Conservation (phyloP, 2,888 invertebrate species). For the Ochlodes sylvanus region DNA sequence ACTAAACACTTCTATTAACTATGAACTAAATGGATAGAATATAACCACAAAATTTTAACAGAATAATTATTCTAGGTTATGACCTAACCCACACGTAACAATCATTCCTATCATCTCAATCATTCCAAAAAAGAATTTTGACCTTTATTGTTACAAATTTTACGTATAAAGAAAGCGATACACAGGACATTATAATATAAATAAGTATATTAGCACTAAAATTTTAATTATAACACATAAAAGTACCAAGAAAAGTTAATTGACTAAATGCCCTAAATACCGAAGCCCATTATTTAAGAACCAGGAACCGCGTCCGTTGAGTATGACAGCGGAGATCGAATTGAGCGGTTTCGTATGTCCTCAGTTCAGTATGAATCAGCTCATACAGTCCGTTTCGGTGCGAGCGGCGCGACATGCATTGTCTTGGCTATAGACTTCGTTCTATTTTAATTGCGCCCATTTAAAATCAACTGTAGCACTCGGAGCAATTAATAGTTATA, state of each 20-base stretch:
- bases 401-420: conserved; percentile 59
- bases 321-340: conserved; percentile 8
- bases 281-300: background rate
- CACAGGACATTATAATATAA: too few relatives aligned
- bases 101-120: too few relatives aligned
- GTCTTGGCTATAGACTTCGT: conserved; percentile 62
- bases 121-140: too few relatives aligned
- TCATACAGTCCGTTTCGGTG: conserved; percentile 70
- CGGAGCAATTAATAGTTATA: conserved; percentile 44
- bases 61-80: too few relatives aligned
- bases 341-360: conserved; percentile 12
- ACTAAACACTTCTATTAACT: too few relatives aligned
- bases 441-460: conserved; percentile 61
- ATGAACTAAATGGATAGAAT: too few relatives aligned
- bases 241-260: background rate
- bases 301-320: conserved; percentile 1
- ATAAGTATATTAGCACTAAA: too few relatives aligned
- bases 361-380: conserved; percentile 62
- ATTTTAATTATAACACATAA: background rate
- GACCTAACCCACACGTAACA: too few relatives aligned
- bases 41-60: too few relatives aligned
- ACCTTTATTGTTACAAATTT: too few relatives aligned
- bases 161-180: too few relatives aligned
- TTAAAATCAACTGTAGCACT: conserved; percentile 69
- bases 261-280: background rate